Conservation (phyloP, 2,797 vertebrate genomes). For the Hippocampus kuda region DNA sequence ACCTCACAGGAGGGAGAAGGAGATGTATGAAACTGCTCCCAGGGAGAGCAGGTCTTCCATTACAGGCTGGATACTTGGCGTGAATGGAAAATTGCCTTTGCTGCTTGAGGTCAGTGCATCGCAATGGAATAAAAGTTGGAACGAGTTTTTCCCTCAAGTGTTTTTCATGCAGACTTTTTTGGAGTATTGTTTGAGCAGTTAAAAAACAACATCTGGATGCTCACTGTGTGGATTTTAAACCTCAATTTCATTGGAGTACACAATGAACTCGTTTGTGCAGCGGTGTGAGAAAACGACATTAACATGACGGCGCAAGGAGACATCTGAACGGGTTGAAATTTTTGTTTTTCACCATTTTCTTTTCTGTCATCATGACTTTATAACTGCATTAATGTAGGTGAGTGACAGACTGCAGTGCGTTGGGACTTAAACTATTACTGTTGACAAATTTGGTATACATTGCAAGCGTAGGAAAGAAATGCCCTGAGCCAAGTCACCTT, state of each 20-base stretch:
- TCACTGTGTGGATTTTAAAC: not conserved
- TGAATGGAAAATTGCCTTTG: slow-evolving; percentile 13
- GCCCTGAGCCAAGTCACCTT: slow-evolving; percentile 61
- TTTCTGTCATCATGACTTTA: too few relatives aligned
- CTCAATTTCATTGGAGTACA: not conserved
- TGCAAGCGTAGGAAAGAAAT: too few relatives aligned
- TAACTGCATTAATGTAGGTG: too few relatives aligned
- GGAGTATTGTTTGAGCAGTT: not conserved
- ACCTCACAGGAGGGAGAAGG: not conserved
- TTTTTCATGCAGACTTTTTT: slow-evolving; percentile 7
- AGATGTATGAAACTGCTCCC: slow-evolving; percentile 16
- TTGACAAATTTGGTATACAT: too few relatives aligned
- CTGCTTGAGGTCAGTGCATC: slow-evolving; percentile 24
- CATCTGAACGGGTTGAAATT: too few relatives aligned
- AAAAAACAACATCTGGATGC: not conserved
- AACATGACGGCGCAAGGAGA: too few relatives aligned
- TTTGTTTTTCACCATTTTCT: too few relatives aligned
- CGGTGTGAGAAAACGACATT: not conserved
- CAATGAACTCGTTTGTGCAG: too few relatives aligned
- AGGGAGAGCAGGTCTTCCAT: slow-evolving; percentile 16
- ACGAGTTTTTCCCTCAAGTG: not conserved
- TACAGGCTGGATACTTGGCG: slow-evolving; percentile 15
- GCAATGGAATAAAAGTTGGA: slow-evolving; percentile 12
- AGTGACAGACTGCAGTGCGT: too few relatives aligned
- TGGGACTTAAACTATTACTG: too few relatives aligned